Evolutionary conservation across 2,888 invertebrate species (phyloP).

Genomic region (Amblyjoppa proteus): DNA sequence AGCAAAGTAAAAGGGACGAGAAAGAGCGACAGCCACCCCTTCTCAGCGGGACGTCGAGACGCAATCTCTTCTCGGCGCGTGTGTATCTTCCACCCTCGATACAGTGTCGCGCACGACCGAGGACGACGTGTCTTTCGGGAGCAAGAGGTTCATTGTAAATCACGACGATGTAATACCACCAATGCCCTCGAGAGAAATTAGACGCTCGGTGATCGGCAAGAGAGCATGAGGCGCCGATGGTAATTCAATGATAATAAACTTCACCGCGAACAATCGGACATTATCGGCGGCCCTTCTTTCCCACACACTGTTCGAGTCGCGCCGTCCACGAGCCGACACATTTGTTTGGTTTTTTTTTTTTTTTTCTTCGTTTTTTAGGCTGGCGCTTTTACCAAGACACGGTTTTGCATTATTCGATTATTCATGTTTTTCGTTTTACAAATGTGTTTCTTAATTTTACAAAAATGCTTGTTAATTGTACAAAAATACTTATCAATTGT

Average conservation of each 20-base stretch:
- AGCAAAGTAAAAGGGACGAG: slow-evolving; percentile 35
- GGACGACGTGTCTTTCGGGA: slow-evolving; percentile 78
- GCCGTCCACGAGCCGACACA: not conserved
- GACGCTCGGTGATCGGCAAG: slow-evolving; percentile 46
- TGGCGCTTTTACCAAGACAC: no score
- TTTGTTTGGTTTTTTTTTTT: not conserved
- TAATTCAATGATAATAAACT: slow-evolving; percentile 52
- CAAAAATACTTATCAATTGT: no score
- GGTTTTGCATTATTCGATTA: no score
- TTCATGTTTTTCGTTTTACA: no score
- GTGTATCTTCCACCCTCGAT: slow-evolving; percentile 61
- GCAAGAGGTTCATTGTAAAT: slow-evolving; percentile 83
- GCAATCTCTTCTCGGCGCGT: slow-evolving; percentile 80
- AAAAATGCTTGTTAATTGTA: no score
- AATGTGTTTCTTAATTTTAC: no score
- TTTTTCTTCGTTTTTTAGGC: not conserved
- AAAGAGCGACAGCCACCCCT: slow-evolving; percentile 70
- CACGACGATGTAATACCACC: slow-evolving; percentile 80
- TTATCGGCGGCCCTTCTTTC: not conserved
- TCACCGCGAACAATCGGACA: slow-evolving; percentile 8
- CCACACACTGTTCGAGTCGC: not conserved
- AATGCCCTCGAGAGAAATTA: slow-evolving; percentile 66
- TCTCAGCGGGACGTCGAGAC: slow-evolving; percentile 82
- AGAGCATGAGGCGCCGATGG: not conserved
- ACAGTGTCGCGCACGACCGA: slow-evolving; percentile 16